These are phyloP conservation scores for Caenorhabditis briggsae DNA, from an alignment of 1,140 invertebrate genomes.

Conservation along the genomic window DNA sequence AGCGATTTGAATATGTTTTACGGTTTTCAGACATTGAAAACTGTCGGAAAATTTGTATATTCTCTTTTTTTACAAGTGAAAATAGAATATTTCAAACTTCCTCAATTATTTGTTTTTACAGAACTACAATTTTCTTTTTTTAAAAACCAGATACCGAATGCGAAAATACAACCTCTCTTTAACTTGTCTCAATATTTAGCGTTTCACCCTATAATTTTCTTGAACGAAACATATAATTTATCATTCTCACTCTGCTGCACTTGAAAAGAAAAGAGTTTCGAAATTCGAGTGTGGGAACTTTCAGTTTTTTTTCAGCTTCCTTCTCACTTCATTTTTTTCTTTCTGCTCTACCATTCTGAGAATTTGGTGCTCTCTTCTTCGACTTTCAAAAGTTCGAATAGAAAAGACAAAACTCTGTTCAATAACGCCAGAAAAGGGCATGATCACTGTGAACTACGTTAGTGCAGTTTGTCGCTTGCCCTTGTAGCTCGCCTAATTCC, in stretches of 20 bases:
- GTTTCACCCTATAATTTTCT: background rate
- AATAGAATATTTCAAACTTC: no score
- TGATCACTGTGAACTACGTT: background rate
- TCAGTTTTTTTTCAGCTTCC: background rate
- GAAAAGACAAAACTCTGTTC: background rate
- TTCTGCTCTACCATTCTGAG: background rate
- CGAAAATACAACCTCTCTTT: background rate
- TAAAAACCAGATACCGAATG: no score
- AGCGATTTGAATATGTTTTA: no score
- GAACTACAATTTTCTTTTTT: no score
- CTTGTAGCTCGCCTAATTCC: background rate
- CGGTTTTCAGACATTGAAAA: no score
- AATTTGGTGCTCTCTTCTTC: background rate
- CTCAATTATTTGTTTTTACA: no score
- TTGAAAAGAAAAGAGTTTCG: background rate
- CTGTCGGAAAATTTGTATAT: no score
- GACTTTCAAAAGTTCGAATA: conserved; percentile 5
- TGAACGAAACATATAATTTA: background rate
- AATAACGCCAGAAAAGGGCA: background rate
- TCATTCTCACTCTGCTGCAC: background rate
- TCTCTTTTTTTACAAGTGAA: no score
- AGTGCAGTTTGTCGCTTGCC: background rate
- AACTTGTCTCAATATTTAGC: background rate
- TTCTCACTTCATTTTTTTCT: background rate
- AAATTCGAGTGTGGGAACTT: background rate